These are phyloP conservation scores for Siniperca chuatsi DNA, from an alignment of 2,113 vertebrate genomes.

Conservation along the genomic window DNA sequence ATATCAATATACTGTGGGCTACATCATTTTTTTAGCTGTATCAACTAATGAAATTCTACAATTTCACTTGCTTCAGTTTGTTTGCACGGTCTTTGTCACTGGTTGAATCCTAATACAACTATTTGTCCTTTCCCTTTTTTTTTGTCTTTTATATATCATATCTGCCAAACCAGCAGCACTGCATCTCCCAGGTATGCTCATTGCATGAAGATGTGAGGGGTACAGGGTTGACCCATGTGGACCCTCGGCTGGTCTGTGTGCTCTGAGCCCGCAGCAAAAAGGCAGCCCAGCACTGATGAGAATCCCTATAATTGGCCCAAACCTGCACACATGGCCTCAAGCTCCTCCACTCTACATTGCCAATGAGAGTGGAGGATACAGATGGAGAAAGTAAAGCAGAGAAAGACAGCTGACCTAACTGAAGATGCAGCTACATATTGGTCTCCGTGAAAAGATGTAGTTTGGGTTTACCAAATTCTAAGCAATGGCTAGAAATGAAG, in stretches of 20 bases:
- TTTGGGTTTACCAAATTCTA: constrained; percentile 48
- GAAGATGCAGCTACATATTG: constrained; percentile 53
- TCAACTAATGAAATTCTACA: neutral
- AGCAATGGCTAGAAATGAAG: constrained; percentile 39
- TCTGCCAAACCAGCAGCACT: constrained; percentile 59
- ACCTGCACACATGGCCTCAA: constrained; percentile 77
- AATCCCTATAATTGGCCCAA: constrained; percentile 84
- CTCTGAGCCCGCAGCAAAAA: constrained; percentile 74
- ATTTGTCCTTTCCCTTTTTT: too few relatives aligned
- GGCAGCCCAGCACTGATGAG: constrained; percentile 78
- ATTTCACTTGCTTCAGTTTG: neutral
- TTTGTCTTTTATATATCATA: constrained; percentile 42
- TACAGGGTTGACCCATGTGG: constrained; percentile 74
- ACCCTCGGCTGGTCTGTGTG: constrained; percentile 76
- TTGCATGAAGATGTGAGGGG: constrained; percentile 76
- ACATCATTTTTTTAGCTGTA: neutral
- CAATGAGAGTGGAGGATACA: constrained; percentile 75
- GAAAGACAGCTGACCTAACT: constrained; percentile 69
- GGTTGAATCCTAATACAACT: neutral
- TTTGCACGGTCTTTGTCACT: constrained; percentile 12
- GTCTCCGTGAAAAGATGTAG: constrained; percentile 44
- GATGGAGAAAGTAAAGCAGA: constrained; percentile 60
- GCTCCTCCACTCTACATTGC: constrained; percentile 76
- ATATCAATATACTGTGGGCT: neutral
- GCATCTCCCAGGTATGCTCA: constrained; percentile 77